Conservation (phyloP, 2,113 vertebrate genomes). For the Xiphophorus couchianus region DNA sequence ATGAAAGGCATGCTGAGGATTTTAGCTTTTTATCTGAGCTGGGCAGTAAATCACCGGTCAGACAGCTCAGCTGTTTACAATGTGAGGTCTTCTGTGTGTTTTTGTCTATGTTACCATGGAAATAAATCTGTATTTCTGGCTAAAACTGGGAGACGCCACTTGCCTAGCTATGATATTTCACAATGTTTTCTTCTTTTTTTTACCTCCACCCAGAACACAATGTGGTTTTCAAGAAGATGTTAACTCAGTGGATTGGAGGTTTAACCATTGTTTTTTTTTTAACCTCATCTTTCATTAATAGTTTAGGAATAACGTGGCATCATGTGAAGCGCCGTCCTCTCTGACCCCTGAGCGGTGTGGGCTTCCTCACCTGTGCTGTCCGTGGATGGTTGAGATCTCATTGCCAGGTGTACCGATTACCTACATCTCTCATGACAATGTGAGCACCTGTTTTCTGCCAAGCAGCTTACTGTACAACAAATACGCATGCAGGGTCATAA, state of each 20-base stretch:
- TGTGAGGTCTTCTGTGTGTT: background rate
- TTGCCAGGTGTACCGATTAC: too few relatives aligned
- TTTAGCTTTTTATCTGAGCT: slow-evolving; percentile 42
- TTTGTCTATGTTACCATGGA: background rate
- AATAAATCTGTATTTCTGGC: background rate
- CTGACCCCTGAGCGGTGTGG: background rate
- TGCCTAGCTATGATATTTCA: background rate
- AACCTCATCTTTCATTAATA: background rate
- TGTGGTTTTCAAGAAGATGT: background rate
- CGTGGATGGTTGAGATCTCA: too few relatives aligned
- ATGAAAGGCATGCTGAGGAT: slow-evolving; percentile 51
- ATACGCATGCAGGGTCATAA: too few relatives aligned
- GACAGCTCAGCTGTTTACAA: slow-evolving; percentile 20
- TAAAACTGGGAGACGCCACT: too few relatives aligned
- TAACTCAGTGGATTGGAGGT: background rate
- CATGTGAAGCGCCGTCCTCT: background rate
- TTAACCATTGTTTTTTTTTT: background rate
- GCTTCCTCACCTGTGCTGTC: too few relatives aligned
- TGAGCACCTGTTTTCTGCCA: too few relatives aligned
- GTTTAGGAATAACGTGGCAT: background rate
- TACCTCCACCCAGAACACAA: background rate
- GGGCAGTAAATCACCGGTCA: slow-evolving; percentile 43
- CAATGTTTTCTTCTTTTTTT: too few relatives aligned
- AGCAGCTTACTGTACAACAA: too few relatives aligned
- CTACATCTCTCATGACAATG: too few relatives aligned